Base-by-base conservation (phyloP, 2,888 invertebrate species). In the Caenorhabditis becei region DNA sequence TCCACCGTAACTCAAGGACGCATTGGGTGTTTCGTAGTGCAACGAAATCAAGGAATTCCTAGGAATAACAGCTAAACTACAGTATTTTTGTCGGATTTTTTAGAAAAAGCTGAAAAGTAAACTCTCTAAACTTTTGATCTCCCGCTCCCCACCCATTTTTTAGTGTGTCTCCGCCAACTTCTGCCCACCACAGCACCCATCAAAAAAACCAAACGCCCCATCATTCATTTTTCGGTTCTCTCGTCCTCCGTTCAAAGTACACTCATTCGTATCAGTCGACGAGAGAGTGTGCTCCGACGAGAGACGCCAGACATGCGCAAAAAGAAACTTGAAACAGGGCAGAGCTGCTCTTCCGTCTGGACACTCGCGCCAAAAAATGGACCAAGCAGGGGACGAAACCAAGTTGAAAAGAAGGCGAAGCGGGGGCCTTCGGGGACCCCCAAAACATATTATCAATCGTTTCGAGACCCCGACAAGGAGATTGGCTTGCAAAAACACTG, bases 211-310 rank as follows among this genome's bases (percentile, higher is more conserved):
- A 41, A 16, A 7, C 10, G 41, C 41, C 41, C 41, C 41, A 41
- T 47, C 18, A 18, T 47, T 18, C 47, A n/a, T 47, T 47, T 47
- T 11, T 11, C 18, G 2, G 35, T 35, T 10, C 7, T 35, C 35
- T 35, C 35, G 35, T 35, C 35, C 35, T 18, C 20, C 37, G 56
- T 35, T 18, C 66, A 75, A 75, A 75, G 75, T 75, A 61, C 75
- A 75, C 53, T 20, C 66, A 75, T 75, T 75, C 66, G 59, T 75
- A 75, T 75, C 75, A 66, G 8, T 18, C n/a, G 18, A 20, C n/a
- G n/a, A 51, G 41, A 41, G 20, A 51, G 32, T 18, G 53, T 18
- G 18, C 58, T 10, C 8, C 23, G 23, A 53, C 5, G 20, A 62
- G 61, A 66, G 26, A 41, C n/a, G 28, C 24, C 51, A 44, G 69